Base-by-base conservation (phyloP, 2,113 vertebrate species). In the Sitta europaea region DNA sequence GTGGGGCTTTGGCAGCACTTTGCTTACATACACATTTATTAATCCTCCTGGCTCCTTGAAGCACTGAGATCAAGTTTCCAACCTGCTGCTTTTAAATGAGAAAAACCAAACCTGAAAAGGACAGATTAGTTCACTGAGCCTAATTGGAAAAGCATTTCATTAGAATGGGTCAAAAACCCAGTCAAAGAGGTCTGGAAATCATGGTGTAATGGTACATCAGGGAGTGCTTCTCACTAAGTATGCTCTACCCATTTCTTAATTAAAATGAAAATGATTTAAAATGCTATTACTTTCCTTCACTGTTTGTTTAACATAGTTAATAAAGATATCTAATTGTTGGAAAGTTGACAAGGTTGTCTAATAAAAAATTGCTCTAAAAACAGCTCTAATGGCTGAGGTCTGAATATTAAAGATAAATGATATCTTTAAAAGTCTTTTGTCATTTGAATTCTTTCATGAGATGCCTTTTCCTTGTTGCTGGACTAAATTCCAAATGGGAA, bases 131-230 rank as follows among this genome's bases (percentile, higher is more conserved):
- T 97, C 96, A 58, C 91, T 67, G 81, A 95, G 85, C 84, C 90
- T 97, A 97, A 98, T 94, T 96, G 94, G 91, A 95, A 97, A 96
- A 97, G 94, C 95, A 95, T 97, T 97, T 96, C 95, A 96, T 97
- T 97, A 97, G 95, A 96, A 96, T 20, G 94, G 97, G 96, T 97
- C 96, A 97, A 96, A 76, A 66, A 94, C 81, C 96, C 96, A 93
- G 79, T 85, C 57, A 79, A 87, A 92, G 92, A 93, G 96, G 95
- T 97, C 94, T 73, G 74, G 96, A 87, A 92, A 12, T 96, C 95
- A 61, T 35, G 28, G 38, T 95, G 74, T 92, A 97, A 96, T 94
- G 81, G 62, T 63, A 77, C 94, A 86, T 94, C 77, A 87, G 97
- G 97, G 97, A 98, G 94, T 82, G 65, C 88, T 97, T 98, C 94